Evolutionary conservation across 2,888 invertebrate species (phyloP), one percentile per base, ranked within the genome.

Genomic region (Dryobotodes eremita): DNA sequence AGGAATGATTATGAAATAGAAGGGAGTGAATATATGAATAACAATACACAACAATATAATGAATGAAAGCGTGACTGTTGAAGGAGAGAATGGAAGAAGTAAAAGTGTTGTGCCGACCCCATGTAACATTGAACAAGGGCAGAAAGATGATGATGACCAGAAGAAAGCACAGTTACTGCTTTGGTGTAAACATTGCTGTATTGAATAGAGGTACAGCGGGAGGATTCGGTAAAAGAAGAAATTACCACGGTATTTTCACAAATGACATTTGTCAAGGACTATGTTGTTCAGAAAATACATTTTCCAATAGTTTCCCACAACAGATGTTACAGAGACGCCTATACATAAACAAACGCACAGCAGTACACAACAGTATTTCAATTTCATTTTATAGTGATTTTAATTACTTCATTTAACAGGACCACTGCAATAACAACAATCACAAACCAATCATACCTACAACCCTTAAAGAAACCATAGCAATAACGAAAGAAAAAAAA

Each of bases 121-220:
- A 50, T 15, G 5, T 50, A 50, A 15, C 0, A 50, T 50, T 0
- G 50, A 5, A 50, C 17, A 17, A 50, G 15, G 5, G 50, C 50
- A 50, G 17, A 6, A 20, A 20, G 53, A 53, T 20, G 50, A 69
- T 46, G 46, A 46, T 46, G 46, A 10, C 36, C 7, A 59, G 17
- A 65, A 84, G 88, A 66, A 17, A n/a, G 6, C n/a, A n/a, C 65
- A 70, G 6, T 36, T 26, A 7, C 48, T 26, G 13, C 26, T 26
- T 26, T 13, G 20, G n/a, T 11, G 17, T 66, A 11, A 26, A 42
- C 17, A 65, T 17, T 17, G 17, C 42, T 2, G n/a, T 5, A 26
- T 46, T 26, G 26, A 46, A 42, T 36, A 36, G 31, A 17, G 1
- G 15, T 26, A 15, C 4, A 5, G 10, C 6, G 17, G 11, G n/a